A percentile compares a stretch with the other conserved stretches of the same genome.
phyloP scores from a whole-genome alignment of 2,797 vertebrate genomes.

The Carduelis carduelis region DNA sequence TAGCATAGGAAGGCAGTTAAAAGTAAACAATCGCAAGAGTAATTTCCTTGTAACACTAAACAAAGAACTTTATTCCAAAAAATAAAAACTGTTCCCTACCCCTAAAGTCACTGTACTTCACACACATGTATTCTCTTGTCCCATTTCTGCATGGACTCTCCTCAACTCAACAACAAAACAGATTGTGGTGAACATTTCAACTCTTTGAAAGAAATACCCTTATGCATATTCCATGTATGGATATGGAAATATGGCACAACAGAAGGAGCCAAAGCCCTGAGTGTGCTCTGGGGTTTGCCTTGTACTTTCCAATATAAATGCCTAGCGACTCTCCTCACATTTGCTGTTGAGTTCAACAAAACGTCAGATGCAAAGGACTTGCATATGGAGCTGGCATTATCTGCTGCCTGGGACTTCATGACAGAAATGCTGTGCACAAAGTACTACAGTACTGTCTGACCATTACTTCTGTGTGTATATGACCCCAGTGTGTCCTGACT shows the following conservation, averaged over 20 bases:
- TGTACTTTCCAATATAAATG: background rate
- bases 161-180: background rate
- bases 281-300: background rate
- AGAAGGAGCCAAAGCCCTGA: background rate
- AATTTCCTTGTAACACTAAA: background rate
- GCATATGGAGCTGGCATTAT: background rate
- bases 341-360: background rate
- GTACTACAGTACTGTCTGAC: background rate
- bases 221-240: background rate
- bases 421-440: background rate
- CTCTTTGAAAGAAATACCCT: background rate
- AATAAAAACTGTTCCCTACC: background rate
- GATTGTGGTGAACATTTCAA: background rate
- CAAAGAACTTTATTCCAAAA: background rate
- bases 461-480: background rate
- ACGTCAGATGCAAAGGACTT: background rate
- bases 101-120: background rate
- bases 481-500: background rate
- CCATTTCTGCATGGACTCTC: background rate
- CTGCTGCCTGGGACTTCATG: background rate
- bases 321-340: background rate
- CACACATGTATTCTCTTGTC: rapidly evolving
- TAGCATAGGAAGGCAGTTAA: background rate
- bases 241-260: background rate
- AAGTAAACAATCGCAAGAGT: background rate